phyloP scores from a whole-genome alignment of 2,113 vertebrate genomes.

The Oncorhynchus masou region DNA sequence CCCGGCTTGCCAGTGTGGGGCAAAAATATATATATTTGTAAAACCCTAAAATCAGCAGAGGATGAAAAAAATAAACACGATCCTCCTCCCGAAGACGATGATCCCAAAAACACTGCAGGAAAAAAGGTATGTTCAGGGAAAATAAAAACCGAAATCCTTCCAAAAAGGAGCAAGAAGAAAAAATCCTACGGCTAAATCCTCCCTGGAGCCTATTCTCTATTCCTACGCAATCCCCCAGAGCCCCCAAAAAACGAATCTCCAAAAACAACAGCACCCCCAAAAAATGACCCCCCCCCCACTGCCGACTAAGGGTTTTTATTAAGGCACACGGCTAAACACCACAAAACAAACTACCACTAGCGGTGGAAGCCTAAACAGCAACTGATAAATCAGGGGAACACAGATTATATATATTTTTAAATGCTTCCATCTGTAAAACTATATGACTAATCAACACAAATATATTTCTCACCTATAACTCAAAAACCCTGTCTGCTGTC shows the following conservation, averaged over 20 bases:
- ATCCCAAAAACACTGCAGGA: slow-evolving; percentile 48
- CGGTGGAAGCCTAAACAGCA: slow-evolving; percentile 4
- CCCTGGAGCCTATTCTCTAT: neutral
- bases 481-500: slow-evolving; percentile 27
- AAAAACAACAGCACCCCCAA: slow-evolving; percentile 38
- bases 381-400: slow-evolving; percentile 12
- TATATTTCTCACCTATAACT: slow-evolving; percentile 23
- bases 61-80: slow-evolving; percentile 37
- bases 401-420: slow-evolving; percentile 24
- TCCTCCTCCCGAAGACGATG: slow-evolving; percentile 45
- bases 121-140: slow-evolving; percentile 14
- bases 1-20: slow-evolving; percentile 57
- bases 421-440: slow-evolving; percentile 52
- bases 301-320: slow-evolving; percentile 8
- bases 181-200: slow-evolving; percentile 13
- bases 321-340: slow-evolving; percentile 22
- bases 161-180: slow-evolving; percentile 33
- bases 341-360: slow-evolving; percentile 29
- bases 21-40: slow-evolving; percentile 10
- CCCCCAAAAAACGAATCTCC: neutral
- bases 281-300: slow-evolving; percentile 7
- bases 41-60: slow-evolving; percentile 11
- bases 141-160: slow-evolving; percentile 45
- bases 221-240: slow-evolving; percentile 2
- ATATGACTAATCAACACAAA: slow-evolving; percentile 10